Percentiles rank a stretch among this genome's conserved stretches.
Evolutionary conservation across 2,113 vertebrate species (phyloP).

Genomic region (Lampris incognitus): DNA sequence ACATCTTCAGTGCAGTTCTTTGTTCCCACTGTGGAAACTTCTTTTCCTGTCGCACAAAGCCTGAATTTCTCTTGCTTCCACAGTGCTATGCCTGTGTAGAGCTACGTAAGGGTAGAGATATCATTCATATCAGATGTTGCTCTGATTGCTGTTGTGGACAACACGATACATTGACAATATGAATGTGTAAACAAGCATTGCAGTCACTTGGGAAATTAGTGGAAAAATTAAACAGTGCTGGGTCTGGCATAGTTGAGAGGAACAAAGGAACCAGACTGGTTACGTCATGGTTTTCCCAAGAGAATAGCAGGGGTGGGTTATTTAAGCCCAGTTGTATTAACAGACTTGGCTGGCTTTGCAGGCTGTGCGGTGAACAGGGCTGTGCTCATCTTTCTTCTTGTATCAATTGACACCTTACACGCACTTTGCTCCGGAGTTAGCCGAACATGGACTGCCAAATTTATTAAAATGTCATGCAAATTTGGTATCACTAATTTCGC

Average conservation of each 20-base stretch:
- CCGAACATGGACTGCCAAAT: slow-evolving; percentile 37
- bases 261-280: slow-evolving; percentile 45
- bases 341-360: slow-evolving; percentile 12
- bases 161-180: not conserved
- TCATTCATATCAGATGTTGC: not conserved
- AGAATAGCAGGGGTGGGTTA: slow-evolving; percentile 24
- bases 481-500: slow-evolving; percentile 65
- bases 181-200: not conserved
- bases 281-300: slow-evolving; percentile 50
- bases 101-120: slow-evolving; percentile 3
- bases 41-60: slow-evolving; percentile 2
- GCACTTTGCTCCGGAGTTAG: slow-evolving; percentile 31
- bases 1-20: slow-evolving; percentile 36
- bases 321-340: slow-evolving; percentile 38
- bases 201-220: not conserved
- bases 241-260: slow-evolving; percentile 17
- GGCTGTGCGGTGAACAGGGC: slow-evolving; percentile 38
- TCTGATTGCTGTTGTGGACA: slow-evolving; percentile 12
- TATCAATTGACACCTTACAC: slow-evolving; percentile 48
- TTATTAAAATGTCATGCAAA: slow-evolving; percentile 62
- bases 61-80: slow-evolving; percentile 22
- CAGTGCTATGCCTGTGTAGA: slow-evolving; percentile 1
- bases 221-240: not conserved
- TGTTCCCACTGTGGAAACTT: slow-evolving; percentile 28
- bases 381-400: slow-evolving; percentile 23